Conservation (phyloP, 2,888 invertebrate genomes). For the Drosophila engyochracea region DNA sequence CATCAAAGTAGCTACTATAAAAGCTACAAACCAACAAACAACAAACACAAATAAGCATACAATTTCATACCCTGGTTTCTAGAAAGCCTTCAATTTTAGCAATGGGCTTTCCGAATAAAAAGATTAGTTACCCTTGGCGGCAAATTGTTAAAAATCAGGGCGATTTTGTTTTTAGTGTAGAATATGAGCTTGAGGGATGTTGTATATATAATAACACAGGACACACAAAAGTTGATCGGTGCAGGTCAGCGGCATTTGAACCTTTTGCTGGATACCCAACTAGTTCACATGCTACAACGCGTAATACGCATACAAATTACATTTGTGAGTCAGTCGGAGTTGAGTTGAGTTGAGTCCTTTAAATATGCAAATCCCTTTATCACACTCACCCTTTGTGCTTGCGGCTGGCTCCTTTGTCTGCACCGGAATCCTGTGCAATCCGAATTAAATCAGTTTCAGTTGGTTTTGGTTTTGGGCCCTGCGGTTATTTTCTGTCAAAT, state of each 20-base stretch:
- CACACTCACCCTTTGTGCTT: neutral
- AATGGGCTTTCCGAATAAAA: neutral
- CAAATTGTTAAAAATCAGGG: neutral
- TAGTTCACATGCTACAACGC: slow-evolving; percentile 18
- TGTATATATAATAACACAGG: slow-evolving; percentile 7
- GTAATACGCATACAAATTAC: slow-evolving; percentile 41
- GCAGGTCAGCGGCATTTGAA: slow-evolving; percentile 60
- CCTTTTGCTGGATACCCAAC: slow-evolving; percentile 31
- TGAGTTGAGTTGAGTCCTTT: slow-evolving; percentile 11
- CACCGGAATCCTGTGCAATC: slow-evolving; percentile 30
- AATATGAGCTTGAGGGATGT: neutral
- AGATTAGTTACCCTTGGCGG: neutral
- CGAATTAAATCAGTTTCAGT: slow-evolving; percentile 55
- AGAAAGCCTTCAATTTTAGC: neutral
- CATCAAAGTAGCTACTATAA: neutral
- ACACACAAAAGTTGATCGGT: slow-evolving; percentile 16
- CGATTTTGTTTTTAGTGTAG: neutral
- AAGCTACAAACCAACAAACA: neutral
- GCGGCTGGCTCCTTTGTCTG: slow-evolving; percentile 1
- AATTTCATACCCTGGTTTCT: neutral
- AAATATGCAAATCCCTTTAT: slow-evolving; percentile 43
- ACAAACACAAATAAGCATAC: too few relatives aligned
- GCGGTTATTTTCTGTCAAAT: slow-evolving; percentile 17
- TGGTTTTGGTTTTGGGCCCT: slow-evolving; percentile 27
- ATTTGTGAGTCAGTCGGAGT: slow-evolving; percentile 21